A percentile compares a stretch with the other conserved stretches of the same genome.
These are phyloP conservation scores for Clarias pachynema DNA, from an alignment of 2,797 vertebrate species.

Conservation along the genomic window DNA sequence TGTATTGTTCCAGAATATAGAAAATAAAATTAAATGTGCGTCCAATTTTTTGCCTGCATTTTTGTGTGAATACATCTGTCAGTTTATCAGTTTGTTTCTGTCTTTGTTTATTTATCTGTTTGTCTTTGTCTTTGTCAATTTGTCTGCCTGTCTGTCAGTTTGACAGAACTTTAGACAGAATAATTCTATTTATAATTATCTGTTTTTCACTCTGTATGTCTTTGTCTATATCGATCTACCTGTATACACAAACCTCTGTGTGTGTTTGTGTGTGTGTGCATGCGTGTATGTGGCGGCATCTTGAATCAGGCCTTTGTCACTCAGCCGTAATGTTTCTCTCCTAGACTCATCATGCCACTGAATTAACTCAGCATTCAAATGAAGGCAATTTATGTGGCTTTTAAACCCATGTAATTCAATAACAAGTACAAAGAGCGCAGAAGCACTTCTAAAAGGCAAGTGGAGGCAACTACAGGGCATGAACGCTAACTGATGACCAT, in stretches of 20 bases:
- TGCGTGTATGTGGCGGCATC: constrained; percentile 34
- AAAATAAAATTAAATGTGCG: no score
- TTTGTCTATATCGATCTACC: background rate
- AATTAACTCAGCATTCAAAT: constrained; percentile 55
- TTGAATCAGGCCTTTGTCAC: constrained; percentile 49
- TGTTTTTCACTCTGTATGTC: background rate
- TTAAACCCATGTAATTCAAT: constrained; percentile 70
- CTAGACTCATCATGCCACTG: constrained; percentile 55
- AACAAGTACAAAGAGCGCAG: constrained; percentile 67
- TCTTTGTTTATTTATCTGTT: background rate
- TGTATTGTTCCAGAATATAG: no score
- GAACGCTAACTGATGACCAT: constrained; percentile 66
- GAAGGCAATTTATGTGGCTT: constrained; percentile 70
- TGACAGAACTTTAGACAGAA: no score
- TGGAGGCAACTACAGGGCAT: constrained; percentile 60
- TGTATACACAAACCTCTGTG: background rate
- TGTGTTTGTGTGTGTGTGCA: background rate
- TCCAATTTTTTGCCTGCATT: background rate
- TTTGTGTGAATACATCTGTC: background rate
- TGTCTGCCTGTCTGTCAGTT: background rate
- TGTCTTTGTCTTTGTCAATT: background rate
- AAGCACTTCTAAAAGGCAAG: constrained; percentile 67
- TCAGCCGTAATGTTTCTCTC: constrained; percentile 41
- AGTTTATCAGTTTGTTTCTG: background rate
- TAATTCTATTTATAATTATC: background rate